Conservation (phyloP, 2,797 vertebrate species). For the Chelmon rostratus region DNA sequence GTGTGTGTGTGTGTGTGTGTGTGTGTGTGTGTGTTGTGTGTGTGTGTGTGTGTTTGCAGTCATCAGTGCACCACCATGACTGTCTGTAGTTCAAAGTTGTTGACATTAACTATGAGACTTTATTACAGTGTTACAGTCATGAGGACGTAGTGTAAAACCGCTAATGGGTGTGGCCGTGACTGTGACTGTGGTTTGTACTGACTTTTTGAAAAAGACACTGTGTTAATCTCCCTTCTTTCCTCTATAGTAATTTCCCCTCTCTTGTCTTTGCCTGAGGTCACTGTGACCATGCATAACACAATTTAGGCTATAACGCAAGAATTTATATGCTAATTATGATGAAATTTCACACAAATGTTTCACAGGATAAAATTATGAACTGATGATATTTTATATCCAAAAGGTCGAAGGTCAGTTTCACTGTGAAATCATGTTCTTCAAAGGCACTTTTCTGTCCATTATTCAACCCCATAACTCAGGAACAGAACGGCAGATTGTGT, state of each 20-base stretch:
- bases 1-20: conserved; percentile 25
- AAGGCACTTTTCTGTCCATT: no score
- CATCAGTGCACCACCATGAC: conserved; percentile 16
- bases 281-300: no score
- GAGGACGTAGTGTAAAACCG: conserved; percentile 6
- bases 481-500: no score
- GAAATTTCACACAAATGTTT: no score
- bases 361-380: no score
- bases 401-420: no score
- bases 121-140: conserved; percentile 19
- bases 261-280: background rate
- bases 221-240: conserved; percentile 1
- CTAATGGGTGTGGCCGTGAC: conserved; percentile 27
- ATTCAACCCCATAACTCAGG: no score
- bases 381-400: no score
- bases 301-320: no score
- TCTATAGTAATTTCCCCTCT: background rate
- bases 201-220: background rate
- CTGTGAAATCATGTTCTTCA: no score
- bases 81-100: conserved; percentile 25
- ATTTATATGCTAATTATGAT: no score
- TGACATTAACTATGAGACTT: conserved; percentile 22
- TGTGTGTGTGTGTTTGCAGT: conserved; percentile 18
- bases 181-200: conserved; percentile 35
- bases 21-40: conserved; percentile 34